These are phyloP conservation scores for Pitangus sulphuratus DNA, from an alignment of 2,797 vertebrate genomes.

Conservation along the genomic window DNA sequence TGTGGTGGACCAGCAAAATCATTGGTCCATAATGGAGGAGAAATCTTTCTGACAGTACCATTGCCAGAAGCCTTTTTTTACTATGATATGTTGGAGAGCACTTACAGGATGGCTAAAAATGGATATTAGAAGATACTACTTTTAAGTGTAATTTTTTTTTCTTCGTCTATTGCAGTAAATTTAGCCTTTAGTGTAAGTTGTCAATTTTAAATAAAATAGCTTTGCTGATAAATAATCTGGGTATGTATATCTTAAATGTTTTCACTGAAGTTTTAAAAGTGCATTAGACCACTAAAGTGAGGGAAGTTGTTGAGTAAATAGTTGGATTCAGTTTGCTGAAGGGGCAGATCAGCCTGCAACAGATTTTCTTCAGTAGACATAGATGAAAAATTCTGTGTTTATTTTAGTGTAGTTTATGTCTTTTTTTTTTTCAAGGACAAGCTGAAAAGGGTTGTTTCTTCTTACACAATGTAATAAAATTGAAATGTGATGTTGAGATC, in stretches of 20 bases:
- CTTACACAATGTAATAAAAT: not conserved
- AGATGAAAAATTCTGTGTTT: not conserved
- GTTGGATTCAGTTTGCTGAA: constrained; percentile 4
- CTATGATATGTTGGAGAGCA: not conserved
- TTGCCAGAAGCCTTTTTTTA: not conserved
- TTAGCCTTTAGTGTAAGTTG: not conserved
- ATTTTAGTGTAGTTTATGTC: not conserved
- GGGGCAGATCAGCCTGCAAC: not conserved
- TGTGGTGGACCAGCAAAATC: not conserved
- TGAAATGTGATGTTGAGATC: not conserved
- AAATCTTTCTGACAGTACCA: not conserved
- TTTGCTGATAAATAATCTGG: not conserved
- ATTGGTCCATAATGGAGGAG: not conserved
- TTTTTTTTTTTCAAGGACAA: not conserved
- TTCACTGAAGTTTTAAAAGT: not conserved
- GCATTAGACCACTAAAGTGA: not conserved
- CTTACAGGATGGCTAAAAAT: not conserved
- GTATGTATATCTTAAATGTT: not conserved
- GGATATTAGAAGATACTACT: not conserved
- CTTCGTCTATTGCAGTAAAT: not conserved
- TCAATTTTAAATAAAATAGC: not conserved
- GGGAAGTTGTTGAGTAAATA: not conserved
- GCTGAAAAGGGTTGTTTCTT: not conserved
- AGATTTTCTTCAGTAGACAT: not conserved
- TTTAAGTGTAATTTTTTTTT: not conserved